Evolutionary conservation across 37 sponge, comb jelly and placozoan species (phyloP).

Genomic region (Chondrosia reniformis): DNA sequence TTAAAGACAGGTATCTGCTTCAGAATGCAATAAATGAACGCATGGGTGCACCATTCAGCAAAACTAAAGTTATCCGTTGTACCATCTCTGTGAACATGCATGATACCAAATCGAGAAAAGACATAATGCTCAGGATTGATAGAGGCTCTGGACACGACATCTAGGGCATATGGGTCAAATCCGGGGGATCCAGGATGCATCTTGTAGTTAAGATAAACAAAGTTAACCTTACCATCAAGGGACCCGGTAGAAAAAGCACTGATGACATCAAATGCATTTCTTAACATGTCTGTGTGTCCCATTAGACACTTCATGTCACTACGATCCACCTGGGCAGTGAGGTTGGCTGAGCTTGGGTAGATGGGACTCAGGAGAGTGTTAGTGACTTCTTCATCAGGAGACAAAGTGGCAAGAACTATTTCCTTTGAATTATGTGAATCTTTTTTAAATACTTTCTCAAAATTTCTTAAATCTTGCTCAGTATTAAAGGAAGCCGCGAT

Average conservation of each 20-base stretch:
- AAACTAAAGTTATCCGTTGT: constrained; percentile 51
- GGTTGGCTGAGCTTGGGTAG: neutral
- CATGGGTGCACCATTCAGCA: constrained; percentile 76
- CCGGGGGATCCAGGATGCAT: neutral
- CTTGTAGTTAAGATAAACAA: constrained; percentile 58
- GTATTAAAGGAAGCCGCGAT: constrained; percentile 1
- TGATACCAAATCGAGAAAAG: constrained; percentile 79
- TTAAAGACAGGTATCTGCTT: constrained; percentile 56
- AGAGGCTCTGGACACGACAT: constrained; percentile 39
- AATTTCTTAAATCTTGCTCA: neutral
- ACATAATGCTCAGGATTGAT: constrained; percentile 67
- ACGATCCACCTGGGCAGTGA: neutral
- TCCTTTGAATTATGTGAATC: too few relatives aligned
- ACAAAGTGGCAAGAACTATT: too few relatives aligned
- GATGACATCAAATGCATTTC: constrained; percentile 52
- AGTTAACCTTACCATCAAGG: constrained; percentile 35
- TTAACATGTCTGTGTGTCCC: neutral
- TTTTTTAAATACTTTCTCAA: constrained; percentile 10
- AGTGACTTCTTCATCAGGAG: neutral
- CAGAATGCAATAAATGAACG: constrained; percentile 44
- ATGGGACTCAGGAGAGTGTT: neutral
- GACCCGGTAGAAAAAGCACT: constrained; percentile 59
- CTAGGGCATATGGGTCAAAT: constrained; percentile 68
- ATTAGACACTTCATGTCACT: neutral
- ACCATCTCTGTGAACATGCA: constrained; percentile 59